Base-by-base conservation (phyloP, 2,797 vertebrate species). In the Microtus agrestis region DNA sequence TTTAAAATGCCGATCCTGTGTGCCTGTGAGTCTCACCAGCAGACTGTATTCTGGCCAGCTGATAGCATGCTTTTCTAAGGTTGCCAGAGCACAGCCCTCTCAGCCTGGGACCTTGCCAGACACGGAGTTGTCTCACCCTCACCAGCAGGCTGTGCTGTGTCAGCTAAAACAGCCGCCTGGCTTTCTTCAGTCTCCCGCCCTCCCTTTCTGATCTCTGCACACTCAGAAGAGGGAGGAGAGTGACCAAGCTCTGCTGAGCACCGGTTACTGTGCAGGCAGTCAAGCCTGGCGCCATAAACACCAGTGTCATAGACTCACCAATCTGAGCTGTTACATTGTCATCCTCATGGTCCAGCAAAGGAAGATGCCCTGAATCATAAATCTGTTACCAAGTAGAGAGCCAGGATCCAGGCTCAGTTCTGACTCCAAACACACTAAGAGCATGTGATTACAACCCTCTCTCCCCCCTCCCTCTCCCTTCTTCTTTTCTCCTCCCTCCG, bases 71-170 rank as follows among this genome's bases (percentile, higher is more conserved):
- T 74, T 59, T 89, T 74, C 2, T 27, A 78, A 78, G 84, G 54
- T 74, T 77, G 34, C 78, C 51, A 61, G 46, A 43, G 74, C 74
- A 27, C 2, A 29, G 27, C 71, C 34, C 17, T 10, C 43, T 14
- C 67, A 86, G 88, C 56, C 87, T 73, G 51, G 85, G 81, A 79
- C 92, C 93, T 97, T 89, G 93, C 85, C 67, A 5, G 31, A 46
- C 9, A 10, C 69, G 51, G 29, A 8, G 51, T 34, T 74, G 61
- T 87, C 88, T 67, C 82, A 9, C 37, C 94, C 86, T 96, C 23
- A 31, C 96, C 84, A 87, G 82, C 92, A 97, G 89, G 93, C 91
- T 95, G 87, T 93, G 96, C 96, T 87, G 61, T 80, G 61, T 92
- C 92, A 96, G 86, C 94, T 54, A 31, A 48, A 89, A 86, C 76